phyloP scores from a whole-genome alignment of 2,113 vertebrate species.

The Siniperca knerii region DNA sequence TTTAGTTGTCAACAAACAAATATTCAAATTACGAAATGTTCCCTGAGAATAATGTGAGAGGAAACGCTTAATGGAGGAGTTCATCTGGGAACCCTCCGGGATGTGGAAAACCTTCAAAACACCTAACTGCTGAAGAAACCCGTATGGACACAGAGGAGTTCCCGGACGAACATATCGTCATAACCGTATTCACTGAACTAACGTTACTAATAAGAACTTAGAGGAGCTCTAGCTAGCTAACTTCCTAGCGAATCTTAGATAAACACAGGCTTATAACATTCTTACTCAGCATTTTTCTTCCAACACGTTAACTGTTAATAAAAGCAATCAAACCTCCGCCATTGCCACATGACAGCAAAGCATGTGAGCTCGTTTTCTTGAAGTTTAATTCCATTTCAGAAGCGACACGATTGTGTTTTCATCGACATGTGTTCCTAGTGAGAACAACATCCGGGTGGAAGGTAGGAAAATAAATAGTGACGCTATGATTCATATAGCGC shows the following conservation, averaged over 20 bases:
- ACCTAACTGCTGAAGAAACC: not conserved
- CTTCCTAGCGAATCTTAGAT: no score
- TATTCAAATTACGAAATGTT: not conserved
- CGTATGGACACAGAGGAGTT: not conserved
- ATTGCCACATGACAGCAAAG: conserved; percentile 80
- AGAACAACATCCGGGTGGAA: conserved; percentile 38
- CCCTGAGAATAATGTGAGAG: not conserved
- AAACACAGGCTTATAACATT: not conserved
- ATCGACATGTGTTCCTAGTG: conserved; percentile 32
- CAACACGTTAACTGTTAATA: not conserved
- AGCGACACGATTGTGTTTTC: not conserved
- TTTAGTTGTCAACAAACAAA: not conserved
- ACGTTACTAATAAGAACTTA: no score
- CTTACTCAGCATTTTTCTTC: not conserved
- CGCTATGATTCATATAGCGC: not conserved
- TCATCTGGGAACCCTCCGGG: no score
- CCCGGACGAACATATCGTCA: not conserved
- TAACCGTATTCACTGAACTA: not conserved
- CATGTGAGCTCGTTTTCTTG: conserved; percentile 69
- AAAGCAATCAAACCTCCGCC: conserved; percentile 71
- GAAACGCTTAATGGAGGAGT: not conserved
- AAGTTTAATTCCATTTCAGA: conserved; percentile 69
- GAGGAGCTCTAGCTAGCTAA: not conserved
- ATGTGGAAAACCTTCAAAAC: no score
- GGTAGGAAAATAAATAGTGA: fast-evolving